Evolutionary conservation across 2,113 vertebrate genomes (phyloP).

Genomic region (Cyphomyrus discorhynchus): DNA sequence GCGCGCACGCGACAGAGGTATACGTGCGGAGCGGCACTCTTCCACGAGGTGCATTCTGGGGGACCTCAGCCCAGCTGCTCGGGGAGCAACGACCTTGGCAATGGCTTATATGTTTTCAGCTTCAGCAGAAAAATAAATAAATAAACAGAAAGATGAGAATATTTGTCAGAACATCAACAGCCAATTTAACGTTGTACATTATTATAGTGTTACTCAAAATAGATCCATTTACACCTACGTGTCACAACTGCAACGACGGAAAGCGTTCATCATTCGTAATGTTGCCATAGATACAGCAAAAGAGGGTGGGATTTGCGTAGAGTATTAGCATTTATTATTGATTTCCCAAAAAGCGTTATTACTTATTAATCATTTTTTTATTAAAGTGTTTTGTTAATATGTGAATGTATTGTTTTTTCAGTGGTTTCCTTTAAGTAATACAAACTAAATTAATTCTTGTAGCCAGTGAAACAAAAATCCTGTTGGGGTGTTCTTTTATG

Average conservation of each 20-base stretch:
- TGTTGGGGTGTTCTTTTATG: not conserved
- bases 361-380: not conserved
- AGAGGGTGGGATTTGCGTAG: not conserved
- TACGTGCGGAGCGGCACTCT: slow-evolving; percentile 58
- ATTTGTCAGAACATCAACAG: not conserved
- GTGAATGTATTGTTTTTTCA: not conserved
- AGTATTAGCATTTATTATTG: not conserved
- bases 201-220: slow-evolving; percentile 25
- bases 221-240: slow-evolving; percentile 27
- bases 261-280: not conserved
- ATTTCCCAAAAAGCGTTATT: not conserved
- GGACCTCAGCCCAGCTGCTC: slow-evolving; percentile 52
- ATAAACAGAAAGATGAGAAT: slow-evolving; percentile 17
- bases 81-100: slow-evolving; percentile 56
- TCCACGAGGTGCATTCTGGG: slow-evolving; percentile 42
- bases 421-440: not conserved
- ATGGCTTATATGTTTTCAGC: slow-evolving; percentile 37
- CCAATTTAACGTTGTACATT: not conserved
- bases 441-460: not conserved
- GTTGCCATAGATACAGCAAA: slow-evolving; percentile 19
- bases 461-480: not conserved
- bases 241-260: not conserved
- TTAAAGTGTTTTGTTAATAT: not conserved
- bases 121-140: slow-evolving; percentile 22
- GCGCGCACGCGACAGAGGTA: slow-evolving; percentile 35